These are phyloP conservation scores for Lobophora halterata DNA, from an alignment of 2,888 invertebrate genomes.

Conservation along the genomic window DNA sequence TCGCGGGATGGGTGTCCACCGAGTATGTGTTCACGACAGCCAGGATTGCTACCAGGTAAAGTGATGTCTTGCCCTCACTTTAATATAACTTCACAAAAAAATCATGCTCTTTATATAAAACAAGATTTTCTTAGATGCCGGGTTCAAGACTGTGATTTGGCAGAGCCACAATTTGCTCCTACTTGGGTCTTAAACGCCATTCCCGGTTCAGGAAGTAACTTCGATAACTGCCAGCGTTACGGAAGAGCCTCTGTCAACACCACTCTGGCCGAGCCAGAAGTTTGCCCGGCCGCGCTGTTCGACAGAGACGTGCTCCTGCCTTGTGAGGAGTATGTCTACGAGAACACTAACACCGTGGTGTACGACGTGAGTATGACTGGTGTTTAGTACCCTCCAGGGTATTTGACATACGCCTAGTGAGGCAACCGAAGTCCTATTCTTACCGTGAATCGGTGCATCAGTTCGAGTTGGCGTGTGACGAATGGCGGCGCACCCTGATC, in stretches of 20 bases:
- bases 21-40: slow-evolving; percentile 60
- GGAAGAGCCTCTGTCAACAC: slow-evolving; percentile 32
- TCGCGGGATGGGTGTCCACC: slow-evolving; percentile 45
- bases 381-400: too few relatives aligned
- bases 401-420: too few relatives aligned
- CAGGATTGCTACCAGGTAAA: slow-evolving; percentile 54
- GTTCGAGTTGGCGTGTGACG: slow-evolving; percentile 83
- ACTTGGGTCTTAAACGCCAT: slow-evolving; percentile 69
- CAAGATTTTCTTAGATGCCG: slow-evolving; percentile 43
- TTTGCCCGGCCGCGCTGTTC: slow-evolving; percentile 56
- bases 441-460: too few relatives aligned
- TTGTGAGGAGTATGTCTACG: slow-evolving; percentile 56
- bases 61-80: too few relatives aligned
- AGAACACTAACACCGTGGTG: slow-evolving; percentile 56
- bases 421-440: too few relatives aligned
- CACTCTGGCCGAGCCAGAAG: slow-evolving; percentile 12
- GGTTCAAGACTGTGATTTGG: slow-evolving; percentile 49
- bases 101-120: too few relatives aligned
- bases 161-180: slow-evolving; percentile 46
- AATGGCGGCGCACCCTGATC: slow-evolving; percentile 86
- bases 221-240: slow-evolving; percentile 72
- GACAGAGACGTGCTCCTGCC: slow-evolving; percentile 34
- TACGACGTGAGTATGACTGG: slow-evolving; percentile 67
- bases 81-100: too few relatives aligned
- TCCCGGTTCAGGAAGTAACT: slow-evolving; percentile 46